These are phyloP conservation scores for Pilophorus perplexus DNA, from an alignment of 2,888 invertebrate species.

Conservation along the genomic window DNA sequence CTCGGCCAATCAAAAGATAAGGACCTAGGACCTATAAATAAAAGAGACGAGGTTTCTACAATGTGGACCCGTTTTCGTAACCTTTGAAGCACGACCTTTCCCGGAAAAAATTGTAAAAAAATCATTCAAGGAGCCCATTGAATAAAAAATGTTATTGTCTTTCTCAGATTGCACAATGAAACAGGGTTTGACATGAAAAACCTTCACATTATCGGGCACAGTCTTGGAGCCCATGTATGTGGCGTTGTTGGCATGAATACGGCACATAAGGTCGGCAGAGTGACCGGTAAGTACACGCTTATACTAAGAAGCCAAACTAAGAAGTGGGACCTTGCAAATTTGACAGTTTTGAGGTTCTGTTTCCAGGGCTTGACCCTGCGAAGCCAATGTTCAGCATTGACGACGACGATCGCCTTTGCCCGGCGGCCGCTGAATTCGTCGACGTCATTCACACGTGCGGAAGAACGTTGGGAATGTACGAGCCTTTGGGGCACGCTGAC, in stretches of 20 bases:
- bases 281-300: constrained; percentile 15
- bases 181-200: constrained; percentile 12
- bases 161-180: constrained; percentile 3
- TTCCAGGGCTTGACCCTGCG: constrained; percentile 74
- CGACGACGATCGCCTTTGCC: constrained; percentile 61
- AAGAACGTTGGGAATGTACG: constrained; percentile 55
- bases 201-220: constrained; percentile 30
- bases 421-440: constrained; percentile 68
- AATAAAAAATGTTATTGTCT: too few relatives aligned
- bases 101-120: too few relatives aligned
- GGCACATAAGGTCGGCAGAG: neutral
- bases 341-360: too few relatives aligned
- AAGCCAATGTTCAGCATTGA: constrained; percentile 71
- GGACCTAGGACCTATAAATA: too few relatives aligned
- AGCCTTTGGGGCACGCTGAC: constrained; percentile 57
- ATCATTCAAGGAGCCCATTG: too few relatives aligned
- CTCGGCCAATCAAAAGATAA: too few relatives aligned
- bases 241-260: constrained; percentile 32
- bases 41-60: too few relatives aligned
- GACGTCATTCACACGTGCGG: constrained; percentile 61
- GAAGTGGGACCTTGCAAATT: too few relatives aligned
- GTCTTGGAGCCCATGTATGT: constrained; percentile 31
- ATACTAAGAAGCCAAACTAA: neutral
- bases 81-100: too few relatives aligned
- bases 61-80: too few relatives aligned